Evolutionary conservation across 1,140 invertebrate genomes (phyloP), one percentile per base, ranked within the genome.

Genomic region (Drosophila repletoides): DNA sequence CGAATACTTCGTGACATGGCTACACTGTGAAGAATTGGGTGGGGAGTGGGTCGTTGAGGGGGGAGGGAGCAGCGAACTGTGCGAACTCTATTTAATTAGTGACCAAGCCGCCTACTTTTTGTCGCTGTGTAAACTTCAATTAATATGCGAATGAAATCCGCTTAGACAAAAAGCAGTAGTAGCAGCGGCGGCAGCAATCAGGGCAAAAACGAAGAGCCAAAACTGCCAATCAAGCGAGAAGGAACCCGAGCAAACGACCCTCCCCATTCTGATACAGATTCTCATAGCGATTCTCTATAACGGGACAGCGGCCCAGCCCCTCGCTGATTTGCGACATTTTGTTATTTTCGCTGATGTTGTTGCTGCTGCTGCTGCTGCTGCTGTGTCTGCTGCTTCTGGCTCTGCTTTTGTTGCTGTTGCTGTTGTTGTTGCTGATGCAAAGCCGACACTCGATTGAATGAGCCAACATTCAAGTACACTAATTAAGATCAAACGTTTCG

Each of bases 61-160:
- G n/a, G n/a, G n/a, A n/a, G n/a, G n/a, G n/a, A n/a, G n/a, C n/a
- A n/a, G n/a, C n/a, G n/a, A n/a, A n/a, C n/a, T n/a, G n/a, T n/a
- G 19, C 9, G 21, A 58, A 67, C 29, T 56, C 6, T 41, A 22
- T 71, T 74, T 79, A 84, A 68, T 84, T 74, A 77, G 49, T 52
- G 24, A 24, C 36, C 31, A n/a, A 34, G 55, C 19, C 29, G 43
- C 10, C 38, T 56, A 46, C 38, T 64, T 79, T n/a, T 79, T 75
- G 67, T 56, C 53, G 45, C 79, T 79, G 80, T 83, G 80, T 83
- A 79, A 79, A 84, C 70, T 83, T 79, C 71, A 79, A 83, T 83
- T 83, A 83, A 83, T 83, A 83, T 75, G 74, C 79, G 74, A 84
- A 83, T 83, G 61, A 84, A 84, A 83, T 83, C 79, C 79, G 79